Conservation (phyloP, 2,888 invertebrate species). For the Pseudoips prasinana region DNA sequence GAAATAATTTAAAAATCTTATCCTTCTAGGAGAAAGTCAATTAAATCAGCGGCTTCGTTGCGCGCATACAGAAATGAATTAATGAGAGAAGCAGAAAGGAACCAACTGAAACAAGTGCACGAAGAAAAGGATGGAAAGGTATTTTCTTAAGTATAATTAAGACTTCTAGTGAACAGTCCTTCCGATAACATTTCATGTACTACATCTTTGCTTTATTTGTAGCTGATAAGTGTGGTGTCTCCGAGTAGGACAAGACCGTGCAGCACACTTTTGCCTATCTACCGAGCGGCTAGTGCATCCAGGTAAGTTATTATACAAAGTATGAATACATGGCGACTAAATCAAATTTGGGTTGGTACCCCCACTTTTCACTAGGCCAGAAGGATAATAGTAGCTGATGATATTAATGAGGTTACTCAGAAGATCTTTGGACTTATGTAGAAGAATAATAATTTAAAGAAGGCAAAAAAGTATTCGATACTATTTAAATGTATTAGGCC, state of each 20-base stretch:
- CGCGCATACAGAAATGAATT: slow-evolving; percentile 67
- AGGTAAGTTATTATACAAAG: slow-evolving; percentile 49
- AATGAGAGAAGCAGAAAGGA: slow-evolving; percentile 68
- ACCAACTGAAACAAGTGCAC: slow-evolving; percentile 69
- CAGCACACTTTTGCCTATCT: slow-evolving; percentile 65
- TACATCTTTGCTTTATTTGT: slow-evolving; percentile 20
- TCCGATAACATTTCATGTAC: not conserved
- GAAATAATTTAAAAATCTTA: too few relatives aligned
- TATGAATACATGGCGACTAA: too few relatives aligned
- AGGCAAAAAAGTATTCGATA: too few relatives aligned
- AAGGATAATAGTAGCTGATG: too few relatives aligned
- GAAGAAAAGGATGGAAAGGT: slow-evolving; percentile 74
- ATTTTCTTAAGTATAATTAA: too few relatives aligned
- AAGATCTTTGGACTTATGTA: too few relatives aligned
- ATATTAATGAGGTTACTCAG: too few relatives aligned
- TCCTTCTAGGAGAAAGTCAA: slow-evolving; percentile 60
- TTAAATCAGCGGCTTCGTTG: slow-evolving; percentile 67
- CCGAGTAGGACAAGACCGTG: slow-evolving; percentile 73
- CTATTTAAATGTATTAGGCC: too few relatives aligned
- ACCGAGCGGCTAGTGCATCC: slow-evolving; percentile 70
- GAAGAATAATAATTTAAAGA: too few relatives aligned
- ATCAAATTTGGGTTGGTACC: too few relatives aligned
- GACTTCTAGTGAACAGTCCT: too few relatives aligned
- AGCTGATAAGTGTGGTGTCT: slow-evolving; percentile 75
- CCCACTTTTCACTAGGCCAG: too few relatives aligned